phyloP scores from a whole-genome alignment of 2,797 vertebrate genomes.

The Pelodytes ibericus region DNA sequence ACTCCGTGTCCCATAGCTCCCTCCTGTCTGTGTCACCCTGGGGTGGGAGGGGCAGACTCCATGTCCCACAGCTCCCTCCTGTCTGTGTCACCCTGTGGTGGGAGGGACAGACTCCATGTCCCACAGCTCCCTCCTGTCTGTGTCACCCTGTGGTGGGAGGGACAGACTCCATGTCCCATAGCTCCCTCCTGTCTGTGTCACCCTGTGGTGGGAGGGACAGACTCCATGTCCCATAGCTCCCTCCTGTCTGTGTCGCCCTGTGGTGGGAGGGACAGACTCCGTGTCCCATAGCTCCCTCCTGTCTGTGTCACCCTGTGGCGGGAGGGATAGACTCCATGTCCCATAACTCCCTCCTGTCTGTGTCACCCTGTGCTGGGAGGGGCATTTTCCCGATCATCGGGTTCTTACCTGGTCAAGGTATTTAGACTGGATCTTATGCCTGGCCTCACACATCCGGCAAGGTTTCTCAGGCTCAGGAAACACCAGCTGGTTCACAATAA shows the following conservation, averaged over 20 bases:
- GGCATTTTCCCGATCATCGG: neutral
- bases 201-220: neutral
- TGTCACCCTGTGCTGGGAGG: slow-evolving; percentile 1
- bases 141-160: slow-evolving; percentile 23
- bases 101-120: neutral
- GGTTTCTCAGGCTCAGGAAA: slow-evolving; percentile 87
- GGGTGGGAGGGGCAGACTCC: neutral
- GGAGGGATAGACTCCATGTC: neutral
- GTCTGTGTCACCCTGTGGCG: no score
- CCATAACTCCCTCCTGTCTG: neutral
- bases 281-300: no score
- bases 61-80: slow-evolving; percentile 26
- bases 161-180: neutral
- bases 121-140: slow-evolving; percentile 9
- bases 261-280: neutral
- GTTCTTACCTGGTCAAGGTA: slow-evolving; percentile 89
- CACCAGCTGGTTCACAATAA: slow-evolving; percentile 93
- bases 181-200: neutral
- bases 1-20: slow-evolving; percentile 22
- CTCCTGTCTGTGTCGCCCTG: slow-evolving; percentile 24
- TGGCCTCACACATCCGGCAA: slow-evolving; percentile 93
- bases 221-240: slow-evolving; percentile 24
- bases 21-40: slow-evolving; percentile 15
- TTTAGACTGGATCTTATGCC: slow-evolving; percentile 96
- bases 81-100: slow-evolving; percentile 22